Conservation (phyloP, 2,888 invertebrate species). For the Dugesia japonica region DNA sequence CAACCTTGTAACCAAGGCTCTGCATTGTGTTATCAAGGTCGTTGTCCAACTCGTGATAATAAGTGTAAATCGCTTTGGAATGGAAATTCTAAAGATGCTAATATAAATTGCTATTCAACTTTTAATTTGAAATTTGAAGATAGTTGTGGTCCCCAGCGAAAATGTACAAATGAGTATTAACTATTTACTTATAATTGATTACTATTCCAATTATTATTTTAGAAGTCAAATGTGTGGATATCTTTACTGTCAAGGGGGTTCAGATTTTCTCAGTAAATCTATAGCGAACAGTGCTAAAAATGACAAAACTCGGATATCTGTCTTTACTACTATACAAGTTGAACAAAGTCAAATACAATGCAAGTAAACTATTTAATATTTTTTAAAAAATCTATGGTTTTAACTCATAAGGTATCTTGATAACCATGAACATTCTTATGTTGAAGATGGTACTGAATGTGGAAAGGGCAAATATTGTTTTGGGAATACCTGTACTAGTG, state of each 20-base stretch:
- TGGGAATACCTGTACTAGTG: slow-evolving; percentile 20
- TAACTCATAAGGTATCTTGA: not conserved
- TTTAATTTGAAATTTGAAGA: slow-evolving; percentile 20
- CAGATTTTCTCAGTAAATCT: not conserved
- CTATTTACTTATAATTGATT: too few relatives aligned
- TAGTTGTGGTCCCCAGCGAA: slow-evolving; percentile 22
- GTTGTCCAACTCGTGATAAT: slow-evolving; percentile 30
- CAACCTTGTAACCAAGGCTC: slow-evolving; percentile 25
- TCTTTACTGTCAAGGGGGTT: slow-evolving; percentile 27
- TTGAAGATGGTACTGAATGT: slow-evolving; percentile 30
- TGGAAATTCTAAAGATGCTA: slow-evolving; percentile 4
- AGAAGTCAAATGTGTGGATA: slow-evolving; percentile 33
- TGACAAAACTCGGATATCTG: not conserved
- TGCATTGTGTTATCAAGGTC: slow-evolving; percentile 33
- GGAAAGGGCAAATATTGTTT: slow-evolving; percentile 30
- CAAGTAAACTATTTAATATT: slow-evolving; percentile 11
- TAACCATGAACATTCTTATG: slow-evolving; percentile 20
- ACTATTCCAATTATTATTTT: too few relatives aligned
- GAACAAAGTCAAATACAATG: slow-evolving; percentile 24
- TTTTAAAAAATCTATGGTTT: too few relatives aligned
- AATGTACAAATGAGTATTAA: slow-evolving; percentile 8
- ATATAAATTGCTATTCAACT: slow-evolving; percentile 29
- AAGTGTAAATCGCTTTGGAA: slow-evolving; percentile 33
- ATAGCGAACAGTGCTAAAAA: not conserved
- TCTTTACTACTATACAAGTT: not conserved